Evolutionary conservation across 2,113 vertebrate species (phyloP).

Genomic region (Microtus oregoni): DNA sequence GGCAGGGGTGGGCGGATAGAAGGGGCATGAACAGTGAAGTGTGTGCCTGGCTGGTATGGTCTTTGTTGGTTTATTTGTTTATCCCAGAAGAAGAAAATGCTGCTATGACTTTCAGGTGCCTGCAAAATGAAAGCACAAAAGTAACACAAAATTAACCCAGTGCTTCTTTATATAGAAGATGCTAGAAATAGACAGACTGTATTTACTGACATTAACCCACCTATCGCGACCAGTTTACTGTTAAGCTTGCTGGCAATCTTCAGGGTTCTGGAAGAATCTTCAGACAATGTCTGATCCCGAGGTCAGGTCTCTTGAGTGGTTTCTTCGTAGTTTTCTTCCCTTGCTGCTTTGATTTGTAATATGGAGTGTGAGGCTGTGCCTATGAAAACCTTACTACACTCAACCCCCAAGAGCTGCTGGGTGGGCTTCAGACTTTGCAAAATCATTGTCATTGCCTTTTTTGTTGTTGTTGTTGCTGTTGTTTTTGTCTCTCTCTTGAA

Average conservation of each 20-base stretch:
- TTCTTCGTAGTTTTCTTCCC: background rate
- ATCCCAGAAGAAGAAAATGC: background rate
- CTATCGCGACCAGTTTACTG: no score
- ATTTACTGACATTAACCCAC: background rate
- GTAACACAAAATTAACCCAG: background rate
- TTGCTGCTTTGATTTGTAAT: background rate
- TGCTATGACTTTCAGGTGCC: background rate
- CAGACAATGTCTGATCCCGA: background rate
- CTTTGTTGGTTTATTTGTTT: background rate
- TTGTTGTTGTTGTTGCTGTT: no score
- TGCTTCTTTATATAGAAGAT: background rate
- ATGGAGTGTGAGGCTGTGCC: background rate
- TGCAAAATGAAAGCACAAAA: background rate
- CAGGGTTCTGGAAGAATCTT: background rate
- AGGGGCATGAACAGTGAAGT: background rate
- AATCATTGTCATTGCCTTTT: no score
- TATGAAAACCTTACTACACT: background rate
- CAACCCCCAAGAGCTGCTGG: background rate
- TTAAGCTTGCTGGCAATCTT: background rate
- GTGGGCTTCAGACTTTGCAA: background rate
- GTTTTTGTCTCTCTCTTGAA: no score
- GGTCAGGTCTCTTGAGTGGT: no score
- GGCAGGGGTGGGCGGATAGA: background rate
- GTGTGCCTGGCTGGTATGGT: background rate
- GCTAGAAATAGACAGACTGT: background rate